Evolutionary conservation across 2,113 vertebrate species (phyloP), one percentile per base, ranked within the genome.

Genomic region (Pachycephala philippinensis): DNA sequence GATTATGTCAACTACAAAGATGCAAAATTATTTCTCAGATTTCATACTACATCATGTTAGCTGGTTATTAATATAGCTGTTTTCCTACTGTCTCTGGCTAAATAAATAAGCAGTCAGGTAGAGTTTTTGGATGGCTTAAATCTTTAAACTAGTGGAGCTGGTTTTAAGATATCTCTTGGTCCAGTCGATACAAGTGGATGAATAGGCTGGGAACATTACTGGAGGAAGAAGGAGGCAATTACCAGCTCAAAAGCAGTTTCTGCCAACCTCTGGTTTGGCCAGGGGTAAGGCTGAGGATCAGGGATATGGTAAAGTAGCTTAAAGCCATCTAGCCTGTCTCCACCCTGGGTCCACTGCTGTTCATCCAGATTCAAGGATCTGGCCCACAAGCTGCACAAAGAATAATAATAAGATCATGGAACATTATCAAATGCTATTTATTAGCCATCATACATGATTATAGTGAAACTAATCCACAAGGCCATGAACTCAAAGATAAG

Each of bases 231-330:
- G 64, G 85, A 56, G 33, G 78, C 66, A 93, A 88, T 88, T 80
- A 93, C 54, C 78, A 94, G 59, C 82, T 90, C 90, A 79, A 76
- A 93, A 91, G 82, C 64, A 85, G 78, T 90, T 94, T 97, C 71
- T 96, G 87, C 78, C 84, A 94, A 45, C 61, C 81, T 91, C 75
- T 91, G n/a, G 45, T 94, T 87, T 95, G 94, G 54, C 66, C 45
- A 94, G 82, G 39, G 87, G 52, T 74, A 91, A 84, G 78, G 75
- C 81, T 87, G 81, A 95, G 75, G 53, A 74, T 64, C 45, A 84
- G 56, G 42, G 40, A 94, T 53, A 92, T 56, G 66, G 35, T 37
- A 91, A 95, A 91, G 74, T 28, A 89, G 84, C 84, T 94, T 87
- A 94, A 94, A 96, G 88, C 63, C 92, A 89, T 79, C 47, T 80